Evolutionary conservation across 2,113 vertebrate species (phyloP).

Genomic region (Eolophus roseicapilla): DNA sequence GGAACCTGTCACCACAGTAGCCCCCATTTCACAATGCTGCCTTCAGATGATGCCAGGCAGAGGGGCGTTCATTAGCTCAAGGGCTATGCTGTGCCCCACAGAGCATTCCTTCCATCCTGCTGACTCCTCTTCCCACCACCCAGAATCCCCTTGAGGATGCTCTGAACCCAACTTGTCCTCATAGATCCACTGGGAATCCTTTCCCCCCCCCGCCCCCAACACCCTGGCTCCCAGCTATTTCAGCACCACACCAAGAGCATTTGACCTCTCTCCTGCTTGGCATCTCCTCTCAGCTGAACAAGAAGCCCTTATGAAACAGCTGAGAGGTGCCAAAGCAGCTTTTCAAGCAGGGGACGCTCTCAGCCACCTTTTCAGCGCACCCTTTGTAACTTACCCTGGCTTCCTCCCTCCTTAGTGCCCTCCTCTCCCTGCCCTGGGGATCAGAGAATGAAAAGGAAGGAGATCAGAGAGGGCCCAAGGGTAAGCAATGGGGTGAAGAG

Average conservation of each 20-base stretch:
- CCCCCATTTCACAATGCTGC: neutral
- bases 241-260: fast-evolving
- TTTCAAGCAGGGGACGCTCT: neutral
- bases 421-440: neutral
- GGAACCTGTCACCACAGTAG: neutral
- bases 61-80: neutral
- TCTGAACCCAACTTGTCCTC: neutral
- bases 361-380: neutral
- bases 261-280: slow-evolving; percentile 35
- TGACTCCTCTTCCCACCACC: neutral
- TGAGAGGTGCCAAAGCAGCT: slow-evolving; percentile 19
- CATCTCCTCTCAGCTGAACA: neutral
- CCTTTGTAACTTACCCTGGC: neutral
- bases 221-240: neutral
- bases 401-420: neutral
- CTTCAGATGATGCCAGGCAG: neutral
- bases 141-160: neutral
- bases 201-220: neutral
- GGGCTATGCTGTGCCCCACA: neutral
- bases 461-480: slow-evolving; percentile 40
- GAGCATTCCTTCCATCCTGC: neutral
- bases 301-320: slow-evolving; percentile 12
- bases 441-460: neutral
- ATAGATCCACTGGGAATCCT: neutral
- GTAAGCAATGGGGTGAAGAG: slow-evolving; percentile 42